Conservation (phyloP, 2,888 invertebrate genomes). For the Pseudococcus viburni region DNA sequence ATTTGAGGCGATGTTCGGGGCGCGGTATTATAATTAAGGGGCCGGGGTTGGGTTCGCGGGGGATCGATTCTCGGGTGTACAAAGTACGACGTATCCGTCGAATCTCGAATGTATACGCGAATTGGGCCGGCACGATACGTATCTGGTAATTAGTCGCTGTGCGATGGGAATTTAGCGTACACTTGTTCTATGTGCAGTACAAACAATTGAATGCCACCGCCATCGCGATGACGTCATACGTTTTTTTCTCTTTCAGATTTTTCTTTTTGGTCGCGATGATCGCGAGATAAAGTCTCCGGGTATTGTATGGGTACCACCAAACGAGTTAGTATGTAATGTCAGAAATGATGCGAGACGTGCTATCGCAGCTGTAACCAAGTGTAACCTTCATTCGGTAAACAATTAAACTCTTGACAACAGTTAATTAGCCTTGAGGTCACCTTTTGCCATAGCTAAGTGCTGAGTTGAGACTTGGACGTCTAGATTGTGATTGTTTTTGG, state of each 20-base stretch:
- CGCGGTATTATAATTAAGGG: conserved; percentile 16
- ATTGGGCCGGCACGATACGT: neutral
- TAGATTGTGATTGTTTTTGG: neutral
- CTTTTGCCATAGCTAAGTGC: neutral
- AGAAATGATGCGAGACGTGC: conserved; percentile 3
- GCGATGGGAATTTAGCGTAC: neutral
- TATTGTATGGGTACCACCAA: neutral
- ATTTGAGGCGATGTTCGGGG: neutral
- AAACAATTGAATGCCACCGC: neutral
- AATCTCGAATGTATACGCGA: neutral
- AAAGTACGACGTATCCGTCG: neutral
- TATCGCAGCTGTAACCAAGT: neutral
- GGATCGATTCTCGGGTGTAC: neutral
- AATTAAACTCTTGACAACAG: conserved; percentile 65
- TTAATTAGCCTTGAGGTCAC: conserved; percentile 67
- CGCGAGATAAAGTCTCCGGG: neutral
- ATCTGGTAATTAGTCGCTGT: neutral
- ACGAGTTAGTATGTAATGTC: neutral
- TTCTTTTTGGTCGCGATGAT: neutral
- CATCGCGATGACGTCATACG: neutral
- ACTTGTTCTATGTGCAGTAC: neutral
- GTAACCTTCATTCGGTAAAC: conserved; percentile 65
- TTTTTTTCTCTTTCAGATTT: neutral
- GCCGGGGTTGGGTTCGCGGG: neutral
- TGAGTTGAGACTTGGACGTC: neutral